Evolutionary conservation across 2,797 vertebrate genomes (phyloP).

Genomic region (Taeniopygia guttata): DNA sequence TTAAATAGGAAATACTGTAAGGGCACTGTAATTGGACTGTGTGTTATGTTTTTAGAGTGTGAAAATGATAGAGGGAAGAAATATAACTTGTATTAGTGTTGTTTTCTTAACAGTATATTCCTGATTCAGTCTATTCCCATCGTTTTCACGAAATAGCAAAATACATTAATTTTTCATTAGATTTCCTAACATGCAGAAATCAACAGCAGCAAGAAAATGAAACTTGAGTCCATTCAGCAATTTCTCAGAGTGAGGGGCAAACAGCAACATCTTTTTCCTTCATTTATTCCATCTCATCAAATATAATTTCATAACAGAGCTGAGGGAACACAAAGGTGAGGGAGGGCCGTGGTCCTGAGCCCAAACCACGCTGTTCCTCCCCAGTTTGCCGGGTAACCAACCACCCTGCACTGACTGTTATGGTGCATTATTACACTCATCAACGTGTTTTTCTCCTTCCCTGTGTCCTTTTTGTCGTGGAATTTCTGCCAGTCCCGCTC

Average conservation of each 20-base stretch:
- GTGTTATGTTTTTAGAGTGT: neutral
- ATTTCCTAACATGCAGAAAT: neutral
- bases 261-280: neutral
- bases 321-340: neutral
- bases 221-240: accelerated
- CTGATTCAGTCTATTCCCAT: neutral
- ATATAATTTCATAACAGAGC: neutral
- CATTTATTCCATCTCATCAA: neutral
- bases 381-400: neutral
- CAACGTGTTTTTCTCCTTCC: neutral
- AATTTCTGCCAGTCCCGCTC: neutral
- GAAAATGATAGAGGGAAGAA: neutral
- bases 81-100: neutral
- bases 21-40: neutral
- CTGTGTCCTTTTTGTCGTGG: neutral
- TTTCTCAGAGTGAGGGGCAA: neutral
- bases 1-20: neutral
- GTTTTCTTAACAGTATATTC: neutral
- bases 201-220: neutral
- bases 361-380: neutral
- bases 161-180: neutral
- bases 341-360: neutral
- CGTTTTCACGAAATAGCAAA: neutral
- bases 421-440: neutral
- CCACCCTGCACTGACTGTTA: neutral